Percentiles rank a stretch among this genome's conserved stretches.
These are phyloP conservation scores for Mesoclemmys tuberculata DNA, from an alignment of 2,113 vertebrate genomes.

Conservation along the genomic window DNA sequence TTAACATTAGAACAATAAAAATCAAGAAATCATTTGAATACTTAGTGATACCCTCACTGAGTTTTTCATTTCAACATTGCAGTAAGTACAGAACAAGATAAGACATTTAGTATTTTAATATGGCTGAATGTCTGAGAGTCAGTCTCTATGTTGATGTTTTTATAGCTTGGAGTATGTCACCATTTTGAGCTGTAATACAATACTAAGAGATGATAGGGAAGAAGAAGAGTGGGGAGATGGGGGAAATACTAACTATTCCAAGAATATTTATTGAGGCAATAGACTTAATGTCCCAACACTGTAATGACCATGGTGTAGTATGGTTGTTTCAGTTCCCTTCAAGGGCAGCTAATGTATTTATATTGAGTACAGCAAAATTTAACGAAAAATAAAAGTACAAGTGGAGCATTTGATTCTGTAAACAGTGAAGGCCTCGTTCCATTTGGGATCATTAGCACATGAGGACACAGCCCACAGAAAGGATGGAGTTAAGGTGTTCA, in stretches of 20 bases:
- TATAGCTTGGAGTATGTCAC: neutral
- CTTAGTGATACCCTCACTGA: neutral
- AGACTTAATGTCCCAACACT: neutral
- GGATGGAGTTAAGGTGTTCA: fast-evolving
- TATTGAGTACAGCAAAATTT: neutral
- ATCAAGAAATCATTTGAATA: neutral
- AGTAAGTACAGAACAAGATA: slow-evolving; percentile 1
- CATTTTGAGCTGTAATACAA: neutral
- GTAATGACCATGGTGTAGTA: neutral
- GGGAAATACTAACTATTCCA: neutral
- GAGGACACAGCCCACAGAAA: neutral
- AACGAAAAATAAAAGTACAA: neutral
- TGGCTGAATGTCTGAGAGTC: neutral
- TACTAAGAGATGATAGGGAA: neutral
- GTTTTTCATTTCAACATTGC: neutral
- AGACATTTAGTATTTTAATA: neutral
- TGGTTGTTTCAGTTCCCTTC: neutral
- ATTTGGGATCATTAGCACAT: neutral
- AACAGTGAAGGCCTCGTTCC: neutral
- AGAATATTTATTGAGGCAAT: neutral
- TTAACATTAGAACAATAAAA: neutral
- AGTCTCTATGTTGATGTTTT: neutral
- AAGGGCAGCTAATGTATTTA: neutral
- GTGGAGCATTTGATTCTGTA: neutral
- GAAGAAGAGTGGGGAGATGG: neutral